Evolutionary conservation across 2,888 invertebrate species (phyloP), one percentile per base, ranked within the genome.

Genomic region (Diarsia dahlii): DNA sequence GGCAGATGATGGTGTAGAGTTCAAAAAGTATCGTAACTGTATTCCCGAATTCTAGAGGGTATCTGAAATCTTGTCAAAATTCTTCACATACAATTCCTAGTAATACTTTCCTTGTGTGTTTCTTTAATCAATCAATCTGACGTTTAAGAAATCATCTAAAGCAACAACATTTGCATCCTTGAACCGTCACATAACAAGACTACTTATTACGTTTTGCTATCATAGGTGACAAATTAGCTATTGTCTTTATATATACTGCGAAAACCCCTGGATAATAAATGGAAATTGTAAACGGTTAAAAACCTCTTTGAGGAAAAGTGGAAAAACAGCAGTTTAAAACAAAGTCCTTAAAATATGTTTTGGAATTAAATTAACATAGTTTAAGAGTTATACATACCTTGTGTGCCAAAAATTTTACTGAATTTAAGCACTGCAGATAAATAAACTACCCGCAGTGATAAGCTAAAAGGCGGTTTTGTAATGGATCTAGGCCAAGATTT

Each of bases 191-290:
- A 54, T 69, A 64, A 28, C 1, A n/a, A 23, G 45, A 52, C 62
- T 70, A 58, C 50, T 69, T 60, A 75, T 60, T 50, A 76, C 69
- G 20, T 52, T 56, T 56, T 62, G 63, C 70, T 50, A 76, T 71
- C 54, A 67, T 63, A 52, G 20, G 39, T 71, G 74, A 74, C 8
- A 68, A 70, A 82, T 77, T 63, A 72, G 50, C 56, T 71, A 77
- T 67, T 82, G 67, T 72, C 50, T 39, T 39, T 39, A 54, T n/a
- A 65, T 15, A 54, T 10, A 58, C 45, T 39, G 39, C 5, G 15
- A 54, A 52, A 50, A 20, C 8, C 45, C 34, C 10, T 3, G 62
- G 23, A 45, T 63, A 63, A 20, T 67, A 34, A 60, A 72, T 63
- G 5, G 1, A 23, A 68, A 56, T 20, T 46, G 45, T 39, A 72